Percentiles rank a stretch among this genome's conserved stretches.
Conservation (phyloP, 92 coral and sea anemone genomes). For the Porites rus region DNA sequence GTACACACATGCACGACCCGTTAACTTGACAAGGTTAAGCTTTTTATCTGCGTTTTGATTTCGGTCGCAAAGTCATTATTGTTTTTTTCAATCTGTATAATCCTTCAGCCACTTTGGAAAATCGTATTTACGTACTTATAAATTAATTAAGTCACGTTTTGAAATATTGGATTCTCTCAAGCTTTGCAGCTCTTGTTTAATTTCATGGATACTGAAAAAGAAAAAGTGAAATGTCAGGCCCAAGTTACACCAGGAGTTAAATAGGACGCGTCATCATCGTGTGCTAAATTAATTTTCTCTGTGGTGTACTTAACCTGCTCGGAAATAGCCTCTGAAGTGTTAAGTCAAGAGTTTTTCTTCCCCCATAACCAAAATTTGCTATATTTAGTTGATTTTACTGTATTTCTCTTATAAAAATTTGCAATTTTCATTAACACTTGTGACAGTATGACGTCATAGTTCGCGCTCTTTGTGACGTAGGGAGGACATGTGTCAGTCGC, state of each 20-base stretch:
- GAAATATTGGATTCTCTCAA: background rate
- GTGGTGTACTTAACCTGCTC: no score
- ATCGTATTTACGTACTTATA: conserved; percentile 23
- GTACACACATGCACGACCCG: conserved; percentile 23
- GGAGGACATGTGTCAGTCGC: conserved; percentile 32
- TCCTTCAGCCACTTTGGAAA: background rate
- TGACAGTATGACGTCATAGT: conserved; percentile 34
- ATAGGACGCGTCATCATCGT: no score
- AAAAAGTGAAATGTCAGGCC: background rate
- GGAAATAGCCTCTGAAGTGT: no score
- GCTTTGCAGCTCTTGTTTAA: background rate
- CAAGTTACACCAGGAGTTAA: no score
- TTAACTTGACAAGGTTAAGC: conserved; percentile 28
- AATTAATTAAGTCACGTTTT: background rate
- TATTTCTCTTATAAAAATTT: conserved; percentile 6
- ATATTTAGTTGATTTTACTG: conserved; percentile 22
- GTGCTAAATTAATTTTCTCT: background rate
- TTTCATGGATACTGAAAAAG: background rate
- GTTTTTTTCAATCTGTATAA: background rate
- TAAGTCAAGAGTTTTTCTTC: background rate
- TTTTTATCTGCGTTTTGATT: conserved; percentile 17
- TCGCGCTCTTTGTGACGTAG: conserved; percentile 14
- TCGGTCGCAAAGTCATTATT: background rate
- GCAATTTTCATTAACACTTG: background rate
- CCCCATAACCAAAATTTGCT: background rate